These are phyloP conservation scores for Drosophila pegasa DNA, from an alignment of 2,888 invertebrate genomes.

Conservation along the genomic window DNA sequence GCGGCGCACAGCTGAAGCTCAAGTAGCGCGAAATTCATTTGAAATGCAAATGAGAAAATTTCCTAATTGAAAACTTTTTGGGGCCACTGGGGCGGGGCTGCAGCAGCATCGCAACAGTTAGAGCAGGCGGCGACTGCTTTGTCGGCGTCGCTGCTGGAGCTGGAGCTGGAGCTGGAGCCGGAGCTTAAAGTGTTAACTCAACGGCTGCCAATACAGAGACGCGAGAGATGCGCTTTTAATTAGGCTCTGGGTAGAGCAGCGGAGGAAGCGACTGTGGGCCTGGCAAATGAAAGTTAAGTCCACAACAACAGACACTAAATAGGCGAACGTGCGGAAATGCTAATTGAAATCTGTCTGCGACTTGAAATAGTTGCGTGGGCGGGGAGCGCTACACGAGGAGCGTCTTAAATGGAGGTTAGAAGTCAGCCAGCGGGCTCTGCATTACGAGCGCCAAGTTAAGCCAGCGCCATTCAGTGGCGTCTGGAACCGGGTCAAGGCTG, in stretches of 20 bases:
- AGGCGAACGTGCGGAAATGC: constrained; percentile 71
- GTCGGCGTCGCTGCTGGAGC: constrained; percentile 29
- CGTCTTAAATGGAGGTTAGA: constrained; percentile 22
- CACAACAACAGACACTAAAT: constrained; percentile 39
- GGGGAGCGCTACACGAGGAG: background rate
- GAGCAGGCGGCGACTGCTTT: constrained; percentile 5
- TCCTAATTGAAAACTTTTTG: constrained; percentile 74
- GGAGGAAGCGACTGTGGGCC: constrained; percentile 15
- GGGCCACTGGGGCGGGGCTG: constrained; percentile 15
- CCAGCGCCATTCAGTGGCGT: constrained; percentile 27
- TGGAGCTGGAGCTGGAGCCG: constrained; percentile 31
- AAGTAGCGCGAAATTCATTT: constrained; percentile 71
- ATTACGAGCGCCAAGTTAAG: constrained; percentile 30
- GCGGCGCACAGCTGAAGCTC: constrained; percentile 46
- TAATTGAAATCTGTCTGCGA: constrained; percentile 66
- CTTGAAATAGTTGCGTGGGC: constrained; percentile 26
- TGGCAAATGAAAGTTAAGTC: constrained; percentile 43
- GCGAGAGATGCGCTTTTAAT: constrained; percentile 68
- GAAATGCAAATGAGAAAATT: constrained; percentile 75
- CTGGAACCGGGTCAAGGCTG: constrained; percentile 83
- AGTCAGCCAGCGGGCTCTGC: constrained; percentile 25
- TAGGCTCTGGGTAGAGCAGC: constrained; percentile 40
- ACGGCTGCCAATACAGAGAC: constrained; percentile 50
- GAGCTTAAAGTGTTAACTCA: constrained; percentile 70
- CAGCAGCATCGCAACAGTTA: constrained; percentile 6